Conservation (phyloP, 2,113 vertebrate genomes). For the Jacana jacana region DNA sequence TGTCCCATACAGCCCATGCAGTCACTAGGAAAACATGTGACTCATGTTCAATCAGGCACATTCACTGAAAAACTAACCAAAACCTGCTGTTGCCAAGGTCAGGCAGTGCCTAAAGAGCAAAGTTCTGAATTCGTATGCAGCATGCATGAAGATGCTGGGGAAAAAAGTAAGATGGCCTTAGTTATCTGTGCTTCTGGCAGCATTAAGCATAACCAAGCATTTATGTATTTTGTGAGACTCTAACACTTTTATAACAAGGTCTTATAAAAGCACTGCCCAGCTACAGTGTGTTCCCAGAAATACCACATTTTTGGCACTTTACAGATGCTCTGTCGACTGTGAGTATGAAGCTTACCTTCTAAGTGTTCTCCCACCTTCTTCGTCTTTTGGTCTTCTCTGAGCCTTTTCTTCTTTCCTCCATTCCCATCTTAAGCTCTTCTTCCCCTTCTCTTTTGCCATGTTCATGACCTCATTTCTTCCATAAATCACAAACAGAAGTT, state of each 20-base stretch:
- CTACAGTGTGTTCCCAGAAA: not conserved
- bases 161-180: not conserved
- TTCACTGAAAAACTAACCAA: constrained; percentile 60
- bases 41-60: constrained; percentile 64
- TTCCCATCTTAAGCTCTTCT: not conserved
- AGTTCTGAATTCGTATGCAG: not conserved
- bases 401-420: not conserved
- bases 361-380: not conserved
- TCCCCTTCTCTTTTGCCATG: not conserved
- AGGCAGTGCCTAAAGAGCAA: constrained; percentile 16
- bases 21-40: constrained; percentile 69
- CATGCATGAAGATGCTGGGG: not conserved
- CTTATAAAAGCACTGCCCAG: not conserved
- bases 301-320: not conserved
- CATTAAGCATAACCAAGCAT: not conserved
- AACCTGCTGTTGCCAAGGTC: constrained; percentile 60
- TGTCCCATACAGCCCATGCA: constrained; percentile 58
- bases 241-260: not conserved
- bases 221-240: not conserved
- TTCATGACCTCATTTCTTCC: constrained; percentile 2
- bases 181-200: not conserved
- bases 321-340: not conserved
- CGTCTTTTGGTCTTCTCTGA: not conserved
- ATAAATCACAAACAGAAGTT: constrained; percentile 26
- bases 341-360: not conserved